These are phyloP conservation scores for Vicugna pacos DNA, from an alignment of 2,113 vertebrate species.

Conservation along the genomic window DNA sequence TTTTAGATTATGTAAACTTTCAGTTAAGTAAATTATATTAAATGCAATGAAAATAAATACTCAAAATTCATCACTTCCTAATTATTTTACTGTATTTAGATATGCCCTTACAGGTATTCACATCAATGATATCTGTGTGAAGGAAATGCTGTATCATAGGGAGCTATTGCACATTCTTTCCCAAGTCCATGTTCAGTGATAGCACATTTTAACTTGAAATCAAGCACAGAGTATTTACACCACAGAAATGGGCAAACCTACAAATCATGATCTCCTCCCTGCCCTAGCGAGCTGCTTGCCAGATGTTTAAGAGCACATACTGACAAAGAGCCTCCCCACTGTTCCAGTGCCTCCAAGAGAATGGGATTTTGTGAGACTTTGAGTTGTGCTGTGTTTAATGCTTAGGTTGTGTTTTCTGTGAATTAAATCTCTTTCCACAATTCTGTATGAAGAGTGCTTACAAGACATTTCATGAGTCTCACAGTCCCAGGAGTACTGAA, in stretches of 20 bases:
- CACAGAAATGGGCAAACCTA: not conserved
- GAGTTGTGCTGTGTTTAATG: not conserved
- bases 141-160: not conserved
- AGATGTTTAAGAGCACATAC: not conserved
- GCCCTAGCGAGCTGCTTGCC: not conserved
- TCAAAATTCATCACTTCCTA: not conserved
- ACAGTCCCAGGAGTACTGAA: not conserved
- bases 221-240: not conserved
- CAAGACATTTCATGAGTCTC: not conserved
- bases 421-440: slow-evolving; percentile 45
- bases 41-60: slow-evolving; percentile 4
- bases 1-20: slow-evolving; percentile 29
- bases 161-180: not conserved
- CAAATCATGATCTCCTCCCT: not conserved
- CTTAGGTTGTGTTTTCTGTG: slow-evolving; percentile 25
- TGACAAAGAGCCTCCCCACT: not conserved
- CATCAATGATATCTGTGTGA: not conserved
- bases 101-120: not conserved
- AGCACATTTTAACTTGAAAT: not conserved
- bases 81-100: not conserved
- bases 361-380: not conserved
- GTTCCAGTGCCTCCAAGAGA: not conserved
- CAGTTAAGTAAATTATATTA: not conserved
- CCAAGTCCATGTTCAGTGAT: not conserved
- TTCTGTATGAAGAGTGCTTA: not conserved